Evolutionary conservation across 2,888 invertebrate species (phyloP).

Genomic region (Elmis aenea): DNA sequence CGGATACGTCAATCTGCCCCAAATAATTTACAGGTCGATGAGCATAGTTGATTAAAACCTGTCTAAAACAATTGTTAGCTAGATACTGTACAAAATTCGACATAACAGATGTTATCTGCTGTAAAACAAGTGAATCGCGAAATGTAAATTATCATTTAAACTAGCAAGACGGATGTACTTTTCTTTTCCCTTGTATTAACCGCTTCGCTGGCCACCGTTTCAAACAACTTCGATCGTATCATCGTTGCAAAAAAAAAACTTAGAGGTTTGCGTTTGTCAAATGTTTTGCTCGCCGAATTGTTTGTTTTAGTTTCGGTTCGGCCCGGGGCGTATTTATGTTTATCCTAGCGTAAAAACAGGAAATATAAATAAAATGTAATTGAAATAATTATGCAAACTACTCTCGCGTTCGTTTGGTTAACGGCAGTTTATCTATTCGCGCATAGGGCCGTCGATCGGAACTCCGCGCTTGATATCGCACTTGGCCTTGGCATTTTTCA

Average conservation of each 20-base stretch:
- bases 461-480: too few species aligned
- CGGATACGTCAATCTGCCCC: too few species aligned
- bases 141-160: too few species aligned
- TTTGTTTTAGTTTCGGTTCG: neutral
- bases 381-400: constrained; percentile 4
- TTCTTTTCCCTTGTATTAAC: neutral
- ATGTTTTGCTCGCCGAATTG: neutral
- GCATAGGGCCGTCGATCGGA: constrained; percentile 4
- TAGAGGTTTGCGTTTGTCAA: neutral
- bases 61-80: too few species aligned
- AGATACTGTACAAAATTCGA: too few species aligned
- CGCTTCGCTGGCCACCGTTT: neutral
- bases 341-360: constrained; percentile 6
- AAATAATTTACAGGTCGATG: too few species aligned
- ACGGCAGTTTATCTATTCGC: constrained; percentile 6
- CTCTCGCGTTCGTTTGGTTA: too few species aligned
- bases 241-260: neutral
- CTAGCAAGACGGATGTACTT: neutral
- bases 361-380: constrained; percentile 4
- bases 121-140: too few species aligned
- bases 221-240: neutral
- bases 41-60: too few species aligned
- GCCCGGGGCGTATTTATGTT: neutral
- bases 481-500: constrained; percentile 13
- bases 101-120: too few species aligned